Evolutionary conservation across 37 sponge, comb jelly and placozoan species (phyloP).

Genomic region (Theonella swinhoei): DNA sequence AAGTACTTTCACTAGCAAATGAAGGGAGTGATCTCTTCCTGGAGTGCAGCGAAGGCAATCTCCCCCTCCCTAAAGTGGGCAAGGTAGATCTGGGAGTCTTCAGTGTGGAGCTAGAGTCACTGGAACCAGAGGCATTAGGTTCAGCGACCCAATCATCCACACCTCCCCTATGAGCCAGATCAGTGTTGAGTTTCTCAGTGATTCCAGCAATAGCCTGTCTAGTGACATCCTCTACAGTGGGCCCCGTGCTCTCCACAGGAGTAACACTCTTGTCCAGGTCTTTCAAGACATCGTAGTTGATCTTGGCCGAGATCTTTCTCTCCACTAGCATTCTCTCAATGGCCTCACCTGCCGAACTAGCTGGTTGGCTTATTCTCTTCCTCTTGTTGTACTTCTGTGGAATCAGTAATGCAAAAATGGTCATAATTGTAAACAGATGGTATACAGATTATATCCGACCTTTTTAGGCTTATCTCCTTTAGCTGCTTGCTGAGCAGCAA

Average conservation of each 20-base stretch:
- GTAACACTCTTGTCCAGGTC: conserved; percentile 48
- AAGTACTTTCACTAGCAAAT: background rate
- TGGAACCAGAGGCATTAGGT: background rate
- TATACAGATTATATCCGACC: background rate
- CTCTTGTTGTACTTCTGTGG: background rate
- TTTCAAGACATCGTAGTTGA: conserved; percentile 90
- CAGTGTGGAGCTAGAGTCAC: background rate
- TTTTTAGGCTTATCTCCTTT: conserved; percentile 47
- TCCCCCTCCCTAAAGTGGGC: background rate
- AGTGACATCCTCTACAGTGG: background rate
- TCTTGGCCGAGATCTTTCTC: conserved; percentile 90
- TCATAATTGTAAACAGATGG: background rate
- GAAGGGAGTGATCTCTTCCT: conserved; percentile 50
- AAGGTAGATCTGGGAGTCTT: conserved; percentile 6
- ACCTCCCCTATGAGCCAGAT: background rate
- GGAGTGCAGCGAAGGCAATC: conserved; percentile 49
- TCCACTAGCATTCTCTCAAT: conserved; percentile 95
- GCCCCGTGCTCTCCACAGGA: background rate
- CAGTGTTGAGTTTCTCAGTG: too few species aligned
- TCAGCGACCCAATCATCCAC: conserved; percentile 1
- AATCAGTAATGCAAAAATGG: too few species aligned
- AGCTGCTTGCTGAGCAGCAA: conserved; percentile 39
- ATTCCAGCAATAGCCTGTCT: background rate
- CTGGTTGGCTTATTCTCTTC: conserved; percentile 16
- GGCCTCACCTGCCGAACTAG: conserved; percentile 90